Evolutionary conservation across 2,797 vertebrate species (phyloP).

Genomic region (Cebuella pygmaea): DNA sequence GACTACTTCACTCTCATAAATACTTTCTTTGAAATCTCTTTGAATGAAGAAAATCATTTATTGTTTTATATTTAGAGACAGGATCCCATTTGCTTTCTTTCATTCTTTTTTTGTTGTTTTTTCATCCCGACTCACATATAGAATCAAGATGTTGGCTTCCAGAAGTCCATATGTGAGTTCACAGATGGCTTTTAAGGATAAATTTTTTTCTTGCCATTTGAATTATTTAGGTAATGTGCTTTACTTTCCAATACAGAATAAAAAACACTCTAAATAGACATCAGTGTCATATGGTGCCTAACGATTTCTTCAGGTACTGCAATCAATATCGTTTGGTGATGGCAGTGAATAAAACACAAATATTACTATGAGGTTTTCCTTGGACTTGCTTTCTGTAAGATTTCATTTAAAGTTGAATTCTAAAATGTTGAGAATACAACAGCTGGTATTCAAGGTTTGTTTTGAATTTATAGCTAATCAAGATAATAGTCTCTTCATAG

Average conservation of each 20-base stretch:
- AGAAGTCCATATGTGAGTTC: slow-evolving; percentile 46
- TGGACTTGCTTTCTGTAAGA: slow-evolving; percentile 61
- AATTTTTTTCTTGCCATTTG: background rate
- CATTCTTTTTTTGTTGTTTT: background rate
- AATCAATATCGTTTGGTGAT: slow-evolving; percentile 19
- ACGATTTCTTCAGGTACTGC: slow-evolving; percentile 27
- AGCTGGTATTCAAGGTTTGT: slow-evolving; percentile 51
- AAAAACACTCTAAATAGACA: slow-evolving; percentile 57
- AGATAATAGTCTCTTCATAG: slow-evolving; percentile 35
- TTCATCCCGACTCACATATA: slow-evolving; percentile 1
- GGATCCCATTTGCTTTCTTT: background rate
- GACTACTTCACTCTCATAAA: slow-evolving; percentile 55
- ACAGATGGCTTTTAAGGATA: slow-evolving; percentile 45
- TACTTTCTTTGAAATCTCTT: background rate
- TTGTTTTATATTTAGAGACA: slow-evolving; percentile 57
- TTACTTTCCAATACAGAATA: slow-evolving; percentile 70
- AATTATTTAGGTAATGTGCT: slow-evolving; percentile 60
- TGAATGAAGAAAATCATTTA: slow-evolving; percentile 29
- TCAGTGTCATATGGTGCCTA: background rate
- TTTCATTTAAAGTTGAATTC: slow-evolving; percentile 71
- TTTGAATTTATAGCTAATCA: slow-evolving; percentile 57
- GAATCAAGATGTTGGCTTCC: slow-evolving; percentile 52
- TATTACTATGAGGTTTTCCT: slow-evolving; percentile 42
- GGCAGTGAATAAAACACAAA: slow-evolving; percentile 19
- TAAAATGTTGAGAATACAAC: slow-evolving; percentile 49